Conservation (phyloP, 2,113 vertebrate species). For the Ictalurus furcatus region DNA sequence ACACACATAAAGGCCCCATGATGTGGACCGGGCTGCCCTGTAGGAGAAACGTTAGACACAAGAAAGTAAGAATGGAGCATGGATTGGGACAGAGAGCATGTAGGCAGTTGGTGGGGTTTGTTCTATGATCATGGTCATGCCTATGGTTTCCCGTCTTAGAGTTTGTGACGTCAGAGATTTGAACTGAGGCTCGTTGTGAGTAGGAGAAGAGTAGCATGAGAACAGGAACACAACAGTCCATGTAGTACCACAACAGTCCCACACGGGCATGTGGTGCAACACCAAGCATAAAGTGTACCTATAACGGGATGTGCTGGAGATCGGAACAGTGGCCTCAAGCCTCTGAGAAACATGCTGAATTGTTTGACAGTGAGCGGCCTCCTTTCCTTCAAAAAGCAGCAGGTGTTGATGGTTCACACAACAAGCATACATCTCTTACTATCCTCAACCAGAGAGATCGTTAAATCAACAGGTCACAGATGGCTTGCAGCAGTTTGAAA, state of each 20-base stretch:
- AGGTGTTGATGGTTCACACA: constrained; percentile 33
- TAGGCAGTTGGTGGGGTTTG: constrained; percentile 25
- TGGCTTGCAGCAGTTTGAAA: neutral
- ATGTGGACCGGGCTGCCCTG: constrained; percentile 18
- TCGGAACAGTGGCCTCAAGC: neutral
- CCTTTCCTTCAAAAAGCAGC: constrained; percentile 15
- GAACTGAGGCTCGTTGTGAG: constrained; percentile 33
- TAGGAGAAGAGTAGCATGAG: neutral
- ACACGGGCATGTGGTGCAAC: neutral
- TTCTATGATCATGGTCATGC: constrained; percentile 36
- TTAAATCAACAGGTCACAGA: neutral
- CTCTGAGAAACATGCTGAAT: neutral
- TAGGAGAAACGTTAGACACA: constrained; percentile 22
- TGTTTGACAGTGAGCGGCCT: constrained; percentile 12
- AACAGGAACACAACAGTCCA: constrained; percentile 13
- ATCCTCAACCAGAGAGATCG: constrained; percentile 8
- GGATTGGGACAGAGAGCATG: neutral
- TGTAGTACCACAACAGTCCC: constrained; percentile 19
- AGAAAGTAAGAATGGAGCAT: neutral
- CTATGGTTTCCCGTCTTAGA: constrained; percentile 30
- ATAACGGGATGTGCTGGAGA: constrained; percentile 19
- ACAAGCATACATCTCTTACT: constrained; percentile 2
- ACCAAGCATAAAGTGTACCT: constrained; percentile 5
- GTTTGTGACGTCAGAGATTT: constrained; percentile 29
- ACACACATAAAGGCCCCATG: constrained; percentile 40